Evolutionary conservation across 1,140 invertebrate genomes (phyloP), one percentile per base, ranked within the genome.

Genomic region (Conus ventricosus): DNA sequence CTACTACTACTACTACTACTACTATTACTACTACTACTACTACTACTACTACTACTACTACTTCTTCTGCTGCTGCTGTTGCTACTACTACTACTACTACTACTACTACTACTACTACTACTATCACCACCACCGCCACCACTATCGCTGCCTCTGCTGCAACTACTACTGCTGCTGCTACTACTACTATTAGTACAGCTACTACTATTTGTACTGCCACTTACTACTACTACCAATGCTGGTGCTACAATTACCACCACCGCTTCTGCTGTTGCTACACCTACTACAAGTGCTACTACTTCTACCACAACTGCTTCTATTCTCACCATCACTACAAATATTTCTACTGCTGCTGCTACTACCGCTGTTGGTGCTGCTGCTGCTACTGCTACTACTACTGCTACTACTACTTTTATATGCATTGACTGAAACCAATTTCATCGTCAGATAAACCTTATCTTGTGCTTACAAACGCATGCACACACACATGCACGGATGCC

Each of bases 341-440:
- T 5, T 85, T 10, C 53, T 85, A 23, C 84, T 85, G 10, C 55
- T 85, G 11, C 60, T 67, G 25, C 8, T 85, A 55, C 84, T 85
- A 85, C 84, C 63, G 63, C 84, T 85, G 11, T 55, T 67, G 20
- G 54, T 85, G 63, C 84, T 85, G 20, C 84, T 85, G 25, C 84
- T 85, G 25, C 84, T 85, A 67, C 84, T 85, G 67, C 84, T 23
- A 67, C 84, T 85, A 85, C 84, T 23, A 67, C 60, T 63, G 63
- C 84, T 63, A 63, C 1, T 63, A 63, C 60, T 63, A 63, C 60
- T 63, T 13, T 4, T 63, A 4, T 4, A 39, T 39, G 39, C 39
- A 1, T 39, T 39, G 3, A 39, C 39, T 39, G 39, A 39, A 39
- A 39, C 39, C 39, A 39, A 39, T 39, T 39, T 39, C 39, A 39